Base-by-base conservation (phyloP, 2,113 vertebrate species). In the Hymenochirus boettgeri region DNA sequence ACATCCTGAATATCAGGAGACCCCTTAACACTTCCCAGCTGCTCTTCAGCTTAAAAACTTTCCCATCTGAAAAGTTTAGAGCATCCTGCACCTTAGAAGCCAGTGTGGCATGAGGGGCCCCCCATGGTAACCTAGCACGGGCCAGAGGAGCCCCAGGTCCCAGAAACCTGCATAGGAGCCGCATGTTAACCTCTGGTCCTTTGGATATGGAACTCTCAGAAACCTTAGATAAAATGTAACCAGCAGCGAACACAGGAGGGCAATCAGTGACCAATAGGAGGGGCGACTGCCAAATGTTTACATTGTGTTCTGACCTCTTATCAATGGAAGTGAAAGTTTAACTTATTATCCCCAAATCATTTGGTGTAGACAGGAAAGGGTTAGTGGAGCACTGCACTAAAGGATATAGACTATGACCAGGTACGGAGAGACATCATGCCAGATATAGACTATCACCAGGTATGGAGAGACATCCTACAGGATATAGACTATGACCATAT, bases 1-100 rank as follows among this genome's bases (percentile, higher is more conserved):
- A 91, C 55, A 91, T 71, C 7, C 35, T 65, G 61, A 91, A 88
- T 47, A 91, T 69, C 0, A 76, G 72, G 61, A 92, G 79, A 1
- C 85, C 85, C 4, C 89, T 79, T 4, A 82, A 37, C 19, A 92
- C 77, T 72, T 92, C 89, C 13, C 76, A 64, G 19, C 60, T 18
- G 17, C 79, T 86, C 77, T 91, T 92, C 18, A 82, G 80, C 53
- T 69, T 76, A 69, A 92, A 89, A 2, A 84, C 88, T 0, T 70
- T 62, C 42, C 88, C 82, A 45, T 90, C 86, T 50, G 86, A 79
- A 35, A 92, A 89, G 53, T 61, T 65, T 1, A 75, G 55, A 2
- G 26, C 29, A 2, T 22, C 11, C 12, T 42, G 13, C 8, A n/a
- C 5, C 1, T 26, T 5, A 2, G 27, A 37, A 25, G 39, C 21